Base-by-base conservation (phyloP, 2,888 invertebrate species). In the Thecocarcelia acutangulata region DNA sequence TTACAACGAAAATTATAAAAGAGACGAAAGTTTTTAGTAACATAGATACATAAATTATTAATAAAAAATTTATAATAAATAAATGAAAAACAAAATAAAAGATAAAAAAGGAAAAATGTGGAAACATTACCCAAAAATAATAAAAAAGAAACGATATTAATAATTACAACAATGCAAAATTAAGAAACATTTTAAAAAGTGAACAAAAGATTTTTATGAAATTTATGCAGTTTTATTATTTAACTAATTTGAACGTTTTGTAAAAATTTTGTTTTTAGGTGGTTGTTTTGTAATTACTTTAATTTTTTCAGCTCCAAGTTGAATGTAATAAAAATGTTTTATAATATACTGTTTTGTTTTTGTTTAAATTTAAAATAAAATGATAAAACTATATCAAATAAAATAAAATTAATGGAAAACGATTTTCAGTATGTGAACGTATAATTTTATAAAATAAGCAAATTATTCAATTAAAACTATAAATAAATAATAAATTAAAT, bases 271-370 rank as follows among this genome's bases (percentile, higher is more conserved):
- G 69, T 76, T 68, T 68, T 63, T 52, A 21, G 52, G n/a, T 54
- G 58, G 64, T 84, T 83, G 79, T 64, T 21, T 44, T 13, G 19
- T 59, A 13, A 70, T 63, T 48, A 56, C 68, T 58, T 63, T 48
- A 56, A 68, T 58, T 44, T 40, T 86, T 86, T 88, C 88, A 88
- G 89, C 87, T 86, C 87, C 88, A 88, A 88, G 88, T 88, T 89
- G 87, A 85, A 86, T 86, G 87, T 85, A 83, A 70, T 70, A 63
- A 78, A 77, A 78, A 78, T 79, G 72, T 79, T 59, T 63, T 59
- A 59, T 79, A 52, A 37, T 40, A 52, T 66, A 58, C 24, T 50
- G 59, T 66, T 40, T 64, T 66, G 5, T 33, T 61, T 46, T 21
- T 11, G 63, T 58, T 58, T 44, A 42, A 52, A 66, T 66, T 72